Evolutionary conservation across 2,113 vertebrate species (phyloP).

Genomic region (Bufo bufo): DNA sequence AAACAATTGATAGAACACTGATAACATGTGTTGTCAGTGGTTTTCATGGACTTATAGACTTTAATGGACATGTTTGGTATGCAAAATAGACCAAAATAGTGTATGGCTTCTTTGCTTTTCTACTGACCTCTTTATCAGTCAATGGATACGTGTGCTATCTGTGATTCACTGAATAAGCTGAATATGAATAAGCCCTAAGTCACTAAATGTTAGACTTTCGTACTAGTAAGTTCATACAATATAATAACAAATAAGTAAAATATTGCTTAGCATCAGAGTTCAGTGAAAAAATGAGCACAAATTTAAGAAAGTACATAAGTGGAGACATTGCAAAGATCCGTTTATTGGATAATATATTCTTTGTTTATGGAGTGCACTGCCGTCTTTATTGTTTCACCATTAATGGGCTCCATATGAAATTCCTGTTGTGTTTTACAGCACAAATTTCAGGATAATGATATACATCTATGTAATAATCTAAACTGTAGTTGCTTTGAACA

Average conservation of each 20-base stretch:
- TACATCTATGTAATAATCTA: slow-evolving; percentile 39
- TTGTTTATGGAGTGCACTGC: slow-evolving; percentile 13
- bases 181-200: background rate
- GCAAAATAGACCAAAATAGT: no score
- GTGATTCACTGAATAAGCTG: no score
- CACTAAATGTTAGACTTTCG: background rate
- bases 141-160: no score
- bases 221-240: background rate
- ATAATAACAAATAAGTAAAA: background rate
- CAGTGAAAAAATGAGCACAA: background rate
- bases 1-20: no score
- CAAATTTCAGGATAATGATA: slow-evolving; percentile 29
- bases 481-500: slow-evolving; percentile 42
- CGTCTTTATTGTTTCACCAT: background rate
- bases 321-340: background rate
- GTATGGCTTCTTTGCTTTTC: no score
- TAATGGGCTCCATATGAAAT: slow-evolving; percentile 42
- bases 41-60: no score
- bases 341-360: slow-evolving; percentile 41
- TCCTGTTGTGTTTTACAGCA: slow-evolving; percentile 39
- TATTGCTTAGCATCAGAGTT: background rate
- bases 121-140: no score
- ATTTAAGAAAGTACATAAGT: background rate
- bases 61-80: no score
- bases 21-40: no score